These are phyloP conservation scores for Trachops cirrhosus DNA, from an alignment of 2,797 vertebrate species.

Conservation along the genomic window DNA sequence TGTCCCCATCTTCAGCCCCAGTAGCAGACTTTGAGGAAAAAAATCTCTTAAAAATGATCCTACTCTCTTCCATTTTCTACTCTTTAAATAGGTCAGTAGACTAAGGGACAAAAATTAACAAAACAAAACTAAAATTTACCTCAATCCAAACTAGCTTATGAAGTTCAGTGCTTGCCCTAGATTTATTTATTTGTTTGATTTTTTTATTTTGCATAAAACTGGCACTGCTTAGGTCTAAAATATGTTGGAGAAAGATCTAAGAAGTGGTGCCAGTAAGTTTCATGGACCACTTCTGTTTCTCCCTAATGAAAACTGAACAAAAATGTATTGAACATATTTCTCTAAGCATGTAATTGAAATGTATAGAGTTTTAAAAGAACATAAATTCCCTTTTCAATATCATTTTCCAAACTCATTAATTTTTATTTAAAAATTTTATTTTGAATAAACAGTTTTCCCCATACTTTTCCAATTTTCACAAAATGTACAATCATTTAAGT, in stretches of 20 bases:
- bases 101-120: background rate
- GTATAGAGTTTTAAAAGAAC: background rate
- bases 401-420: background rate
- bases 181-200: background rate
- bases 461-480: background rate
- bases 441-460: background rate
- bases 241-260: background rate
- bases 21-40: background rate
- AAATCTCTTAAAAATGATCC: background rate
- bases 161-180: background rate
- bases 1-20: background rate
- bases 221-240: background rate
- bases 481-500: background rate
- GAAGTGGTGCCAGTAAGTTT: background rate
- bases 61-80: background rate
- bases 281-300: background rate
- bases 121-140: conserved; percentile 1
- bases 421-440: background rate
- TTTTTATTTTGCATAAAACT: background rate
- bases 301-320: background rate
- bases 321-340: background rate
- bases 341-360: conserved; percentile 1
- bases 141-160: background rate
- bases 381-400: background rate
- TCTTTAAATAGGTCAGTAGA: background rate